These are phyloP conservation scores for Psilopsiagon aurifrons DNA, from an alignment of 2,113 vertebrate species.

Conservation along the genomic window DNA sequence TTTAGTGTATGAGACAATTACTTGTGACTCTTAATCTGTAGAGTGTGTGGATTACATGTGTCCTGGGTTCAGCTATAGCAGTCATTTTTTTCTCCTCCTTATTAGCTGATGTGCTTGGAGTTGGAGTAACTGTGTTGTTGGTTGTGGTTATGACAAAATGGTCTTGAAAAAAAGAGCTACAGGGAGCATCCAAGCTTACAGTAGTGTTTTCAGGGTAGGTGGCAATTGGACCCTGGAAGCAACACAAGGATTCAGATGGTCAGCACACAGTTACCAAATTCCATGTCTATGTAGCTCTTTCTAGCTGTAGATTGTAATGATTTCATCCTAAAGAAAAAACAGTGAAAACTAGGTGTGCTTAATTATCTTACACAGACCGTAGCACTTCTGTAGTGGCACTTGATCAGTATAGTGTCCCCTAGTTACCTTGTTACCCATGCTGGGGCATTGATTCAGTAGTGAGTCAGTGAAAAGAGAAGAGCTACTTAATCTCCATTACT, in stretches of 20 bases:
- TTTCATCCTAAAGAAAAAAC: not conserved
- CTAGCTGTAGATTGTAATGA: not conserved
- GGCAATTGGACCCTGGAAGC: not conserved
- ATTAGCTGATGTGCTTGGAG: not conserved
- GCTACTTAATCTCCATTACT: constrained; percentile 40
- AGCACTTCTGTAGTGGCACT: not conserved
- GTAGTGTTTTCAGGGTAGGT: not conserved
- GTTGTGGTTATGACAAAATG: not conserved
- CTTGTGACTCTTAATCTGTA: not conserved
- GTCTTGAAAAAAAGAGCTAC: not conserved
- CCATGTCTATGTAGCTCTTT: accelerated
- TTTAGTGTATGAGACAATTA: not conserved
- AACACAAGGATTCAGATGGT: not conserved
- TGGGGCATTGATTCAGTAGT: constrained; percentile 28
- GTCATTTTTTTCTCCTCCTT: not conserved
- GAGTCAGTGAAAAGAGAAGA: constrained; percentile 14
- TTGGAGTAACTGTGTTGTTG: not conserved
- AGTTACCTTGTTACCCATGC: not conserved
- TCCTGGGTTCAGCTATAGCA: not conserved
- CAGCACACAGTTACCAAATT: not conserved
- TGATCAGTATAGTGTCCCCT: not conserved
- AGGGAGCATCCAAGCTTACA: not conserved
- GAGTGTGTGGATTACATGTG: not conserved
- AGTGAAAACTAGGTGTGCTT: not conserved
- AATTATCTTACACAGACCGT: not conserved